Base-by-base conservation (phyloP, 1,140 invertebrate species). In the Goniozus legneri region DNA sequence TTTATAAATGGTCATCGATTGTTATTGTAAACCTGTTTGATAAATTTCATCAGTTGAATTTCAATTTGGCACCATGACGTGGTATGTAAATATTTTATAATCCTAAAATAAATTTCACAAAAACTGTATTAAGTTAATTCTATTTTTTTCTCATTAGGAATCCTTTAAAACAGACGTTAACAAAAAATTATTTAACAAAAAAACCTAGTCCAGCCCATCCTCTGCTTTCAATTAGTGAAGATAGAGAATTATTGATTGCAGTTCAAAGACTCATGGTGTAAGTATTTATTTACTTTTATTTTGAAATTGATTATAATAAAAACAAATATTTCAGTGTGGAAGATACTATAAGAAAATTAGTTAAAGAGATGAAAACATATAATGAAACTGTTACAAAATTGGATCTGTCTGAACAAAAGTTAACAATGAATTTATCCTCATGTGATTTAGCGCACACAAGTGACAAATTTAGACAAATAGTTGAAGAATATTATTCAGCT, bases 291-390 rank as follows among this genome's bases (percentile, higher is more conserved):
- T 44, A 14, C 13, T n/a, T 6, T 27, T 10, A 27, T 27, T 27
- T 27, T 27, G 4, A 27, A 44, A 50, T 44, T 27, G 40, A 47
- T 52, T 35, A 30, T 15, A 42, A 8, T 38, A n/a, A n/a, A n/a
- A n/a, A 6, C 10, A 27, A 27, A 20, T 49, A 27, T 51, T 47
- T 21, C 34, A 77, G 75, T 41, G 56, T 69, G 31, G 71, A 77
- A 44, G 65, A 64, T 12, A 62, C 64, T 8, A 67, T 69, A 30
- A 69, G 65, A 40, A 65, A 56, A 46, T 55, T 77, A 22, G 70
- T 59, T 1, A 77, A 76, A 50, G 72, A 77, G 43, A 66, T 72
- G 50, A 76, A 75, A 37, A 71, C 67, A 16, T 76, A 76, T 49
- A 47, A 63, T 31, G 60, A 62, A 24, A 46, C 67, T 39, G 60